Percentiles rank a stretch among this genome's conserved stretches.
Conservation (phyloP, 2,797 vertebrate species). For the Pteropus rufus region DNA sequence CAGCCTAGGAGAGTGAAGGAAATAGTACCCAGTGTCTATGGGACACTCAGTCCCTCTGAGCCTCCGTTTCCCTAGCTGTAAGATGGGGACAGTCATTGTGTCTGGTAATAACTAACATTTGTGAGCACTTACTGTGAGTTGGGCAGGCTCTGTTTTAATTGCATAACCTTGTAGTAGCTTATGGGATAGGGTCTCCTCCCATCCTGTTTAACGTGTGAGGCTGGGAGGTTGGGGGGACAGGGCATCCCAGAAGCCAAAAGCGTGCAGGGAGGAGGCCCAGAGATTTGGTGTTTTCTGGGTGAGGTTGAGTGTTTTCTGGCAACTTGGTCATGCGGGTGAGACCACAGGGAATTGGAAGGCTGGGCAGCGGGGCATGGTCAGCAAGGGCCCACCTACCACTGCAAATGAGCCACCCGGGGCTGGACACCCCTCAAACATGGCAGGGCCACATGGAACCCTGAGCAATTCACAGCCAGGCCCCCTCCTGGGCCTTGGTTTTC, state of each 20-base stretch:
- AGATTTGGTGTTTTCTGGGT: neutral
- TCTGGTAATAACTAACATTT: neutral
- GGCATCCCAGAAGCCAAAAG: neutral
- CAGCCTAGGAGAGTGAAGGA: neutral
- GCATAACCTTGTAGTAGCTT: neutral
- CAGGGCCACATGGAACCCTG: neutral
- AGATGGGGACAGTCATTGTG: neutral
- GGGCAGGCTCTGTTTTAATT: neutral
- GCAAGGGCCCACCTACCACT: neutral
- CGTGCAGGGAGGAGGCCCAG: neutral
- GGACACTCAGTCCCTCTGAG: neutral
- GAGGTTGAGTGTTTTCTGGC: neutral
- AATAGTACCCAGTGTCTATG: neutral
- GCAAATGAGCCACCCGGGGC: neutral
- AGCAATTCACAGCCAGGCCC: rapidly evolving
- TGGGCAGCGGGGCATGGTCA: neutral
- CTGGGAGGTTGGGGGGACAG: neutral
- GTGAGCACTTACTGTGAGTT: neutral
- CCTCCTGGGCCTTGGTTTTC: neutral
- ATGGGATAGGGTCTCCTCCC: neutral
- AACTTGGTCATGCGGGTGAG: neutral
- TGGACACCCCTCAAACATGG: neutral
- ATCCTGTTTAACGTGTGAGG: neutral
- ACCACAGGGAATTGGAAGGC: neutral
- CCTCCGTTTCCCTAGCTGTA: neutral